Evolutionary conservation across 2,113 vertebrate species (phyloP), one percentile per base, ranked within the genome.

Genomic region (Guaruba guarouba): DNA sequence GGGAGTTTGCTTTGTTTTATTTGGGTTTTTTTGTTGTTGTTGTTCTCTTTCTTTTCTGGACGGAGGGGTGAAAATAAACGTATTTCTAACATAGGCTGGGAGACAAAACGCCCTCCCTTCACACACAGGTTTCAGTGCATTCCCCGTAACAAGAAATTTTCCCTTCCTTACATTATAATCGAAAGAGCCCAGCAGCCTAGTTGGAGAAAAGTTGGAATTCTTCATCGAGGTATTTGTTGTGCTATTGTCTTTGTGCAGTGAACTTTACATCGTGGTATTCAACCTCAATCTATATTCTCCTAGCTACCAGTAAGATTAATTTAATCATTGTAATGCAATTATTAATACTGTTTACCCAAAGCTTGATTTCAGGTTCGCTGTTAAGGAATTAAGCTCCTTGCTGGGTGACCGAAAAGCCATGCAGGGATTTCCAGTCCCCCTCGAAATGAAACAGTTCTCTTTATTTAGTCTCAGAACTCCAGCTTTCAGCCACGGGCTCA

Each of bases 261-360:
- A 98, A 98, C 98, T 98, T 98, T 97, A 96, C 93, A 63, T 97
- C 82, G 66, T 79, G 95, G 95, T 97, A 97, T 97, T 98, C 97
- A 98, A 93, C 95, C 93, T 78, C 97, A 95, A 96, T 95, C 92
- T 95, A 97, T 95, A 98, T 97, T 98, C 97, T 97, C 96, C 95
- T 87, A 96, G 98, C 97, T 98, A 97, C 98, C 97, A 97, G 97
- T 97, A 98, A 98, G 98, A 98, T 98, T 98, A 97, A 98, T 97
- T 98, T 98, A 97, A 98, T 98, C 98, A 97, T 98, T 98, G 98
- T 98, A 98, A 98, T 98, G 98, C 98, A 98, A 98, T 98, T 98
- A 98, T 98, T 98, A 98, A 98, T 97, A 98, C 98, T 98, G 97
- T 98, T 98, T 98, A 98, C 98, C 98, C 98, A 98, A 97, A 95